Conservation (phyloP, 2,888 invertebrate genomes). For the Anoplius nigerrimus region DNA sequence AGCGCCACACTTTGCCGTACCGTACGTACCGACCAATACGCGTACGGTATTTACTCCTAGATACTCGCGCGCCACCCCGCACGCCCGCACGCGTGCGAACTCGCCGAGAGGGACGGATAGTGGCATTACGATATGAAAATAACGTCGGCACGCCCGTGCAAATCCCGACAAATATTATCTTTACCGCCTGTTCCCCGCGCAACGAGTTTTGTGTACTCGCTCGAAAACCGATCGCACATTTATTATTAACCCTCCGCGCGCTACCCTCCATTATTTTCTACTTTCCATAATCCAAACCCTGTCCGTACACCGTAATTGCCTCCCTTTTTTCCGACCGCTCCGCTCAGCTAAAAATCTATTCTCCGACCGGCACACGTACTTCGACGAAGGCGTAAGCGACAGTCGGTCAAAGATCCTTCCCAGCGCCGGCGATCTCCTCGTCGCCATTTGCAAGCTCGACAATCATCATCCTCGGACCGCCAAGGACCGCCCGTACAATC, state of each 20-base stretch:
- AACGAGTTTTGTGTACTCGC: constrained; percentile 43
- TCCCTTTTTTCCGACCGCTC: too few species aligned
- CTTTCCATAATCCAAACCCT: too few species aligned
- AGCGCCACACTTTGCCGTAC: too few species aligned
- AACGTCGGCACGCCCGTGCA: constrained; percentile 56
- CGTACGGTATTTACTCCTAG: neutral
- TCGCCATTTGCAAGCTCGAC: too few species aligned
- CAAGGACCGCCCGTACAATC: constrained; percentile 5
- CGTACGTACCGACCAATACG: neutral
- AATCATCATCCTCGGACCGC: constrained; percentile 22
- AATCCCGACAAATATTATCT: constrained; percentile 66
- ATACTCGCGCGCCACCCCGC: constrained; percentile 19
- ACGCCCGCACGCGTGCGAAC: constrained; percentile 1
- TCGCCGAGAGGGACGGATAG: neutral
- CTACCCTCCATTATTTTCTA: too few species aligned
- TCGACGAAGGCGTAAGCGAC: too few species aligned
- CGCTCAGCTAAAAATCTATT: too few species aligned
- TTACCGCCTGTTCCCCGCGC: constrained; percentile 37
- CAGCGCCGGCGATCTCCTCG: too few species aligned
- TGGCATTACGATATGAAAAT: constrained; percentile 59
- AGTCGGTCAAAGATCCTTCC: too few species aligned
- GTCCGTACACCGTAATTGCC: too few species aligned
- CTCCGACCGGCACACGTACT: too few species aligned
- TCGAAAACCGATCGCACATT: constrained; percentile 43
- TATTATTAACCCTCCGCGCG: constrained; percentile 33